Conservation (phyloP, 1,140 invertebrate species). For the Leptoteleia sp. region DNA sequence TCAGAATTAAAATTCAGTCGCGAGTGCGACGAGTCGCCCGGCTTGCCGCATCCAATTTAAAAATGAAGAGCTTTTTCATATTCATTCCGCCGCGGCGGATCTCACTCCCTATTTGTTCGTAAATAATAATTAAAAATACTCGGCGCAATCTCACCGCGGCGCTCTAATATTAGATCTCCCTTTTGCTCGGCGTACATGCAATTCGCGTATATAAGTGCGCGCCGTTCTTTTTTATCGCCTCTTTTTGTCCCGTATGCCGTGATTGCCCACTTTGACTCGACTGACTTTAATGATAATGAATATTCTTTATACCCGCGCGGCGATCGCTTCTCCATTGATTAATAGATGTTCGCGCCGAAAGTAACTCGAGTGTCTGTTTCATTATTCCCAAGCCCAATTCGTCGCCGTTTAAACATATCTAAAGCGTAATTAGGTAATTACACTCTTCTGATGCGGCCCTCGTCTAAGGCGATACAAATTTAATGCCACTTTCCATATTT, state of each 20-base stretch:
- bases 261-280: conserved; percentile 48
- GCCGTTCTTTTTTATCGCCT: conserved; percentile 31
- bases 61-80: conserved; percentile 71
- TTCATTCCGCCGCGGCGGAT: conserved; percentile 57
- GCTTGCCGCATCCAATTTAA: conserved; percentile 64
- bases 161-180: conserved; percentile 57
- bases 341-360: conserved; percentile 5
- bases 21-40: conserved; percentile 38
- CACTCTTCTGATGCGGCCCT: too few species aligned
- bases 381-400: background rate
- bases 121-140: conserved; percentile 70
- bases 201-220: conserved; percentile 47
- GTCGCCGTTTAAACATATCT: background rate
- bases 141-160: conserved; percentile 50
- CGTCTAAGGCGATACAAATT: too few species aligned
- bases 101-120: conserved; percentile 63
- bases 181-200: conserved; percentile 30
- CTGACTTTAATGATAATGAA: conserved; percentile 43
- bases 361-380: conserved; percentile 3
- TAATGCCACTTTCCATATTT: background rate
- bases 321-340: conserved; percentile 24
- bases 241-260: conserved; percentile 36
- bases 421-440: background rate
- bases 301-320: conserved; percentile 15
- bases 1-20: conserved; percentile 69